A percentile compares a stretch with the other conserved stretches of the same genome.
phyloP scores from a whole-genome alignment of 2,797 vertebrate genomes.

The Mormyrus hasselquistii region DNA sequence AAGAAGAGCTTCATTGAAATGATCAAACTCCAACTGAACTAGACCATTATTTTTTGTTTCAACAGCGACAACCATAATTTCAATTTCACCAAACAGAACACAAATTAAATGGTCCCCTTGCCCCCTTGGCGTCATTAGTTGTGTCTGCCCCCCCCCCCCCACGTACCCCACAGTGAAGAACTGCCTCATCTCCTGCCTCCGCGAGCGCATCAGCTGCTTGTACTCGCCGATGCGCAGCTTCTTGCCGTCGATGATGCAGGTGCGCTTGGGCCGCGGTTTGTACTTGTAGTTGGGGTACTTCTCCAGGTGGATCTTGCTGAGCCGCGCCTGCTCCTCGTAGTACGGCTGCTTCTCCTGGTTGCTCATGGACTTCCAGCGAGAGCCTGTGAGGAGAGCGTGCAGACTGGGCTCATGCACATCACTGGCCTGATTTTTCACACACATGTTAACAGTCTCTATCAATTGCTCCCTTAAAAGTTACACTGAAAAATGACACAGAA shows the following conservation, averaged over 20 bases:
- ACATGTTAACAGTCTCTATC: background rate
- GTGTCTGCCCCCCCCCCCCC: slow-evolving; percentile 20
- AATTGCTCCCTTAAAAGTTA: background rate
- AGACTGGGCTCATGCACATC: background rate
- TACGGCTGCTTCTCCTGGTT: slow-evolving; percentile 99
- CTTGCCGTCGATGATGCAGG: slow-evolving; percentile 98
- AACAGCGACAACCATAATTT: background rate
- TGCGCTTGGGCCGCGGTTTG: slow-evolving; percentile 97
- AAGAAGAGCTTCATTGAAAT: background rate
- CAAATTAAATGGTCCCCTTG: background rate
- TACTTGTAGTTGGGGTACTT: slow-evolving; percentile 99
- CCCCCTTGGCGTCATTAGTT: background rate
- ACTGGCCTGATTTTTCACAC: background rate
- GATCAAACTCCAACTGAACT: background rate
- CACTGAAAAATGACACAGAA: background rate
- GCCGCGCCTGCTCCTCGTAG: slow-evolving; percentile 95
- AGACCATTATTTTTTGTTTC: background rate
- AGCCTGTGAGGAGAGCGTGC: slow-evolving; percentile 61
- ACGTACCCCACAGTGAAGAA: slow-evolving; percentile 97
- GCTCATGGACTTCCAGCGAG: slow-evolving; percentile 97
- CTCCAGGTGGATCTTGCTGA: slow-evolving; percentile 97
- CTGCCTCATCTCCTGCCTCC: slow-evolving; percentile 98
- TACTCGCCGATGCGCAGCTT: slow-evolving; percentile 97
- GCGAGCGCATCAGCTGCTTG: slow-evolving; percentile 98
- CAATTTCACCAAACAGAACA: background rate